Evolutionary conservation across 2,888 invertebrate species (phyloP).

Genomic region (Parochlus steinenii): DNA sequence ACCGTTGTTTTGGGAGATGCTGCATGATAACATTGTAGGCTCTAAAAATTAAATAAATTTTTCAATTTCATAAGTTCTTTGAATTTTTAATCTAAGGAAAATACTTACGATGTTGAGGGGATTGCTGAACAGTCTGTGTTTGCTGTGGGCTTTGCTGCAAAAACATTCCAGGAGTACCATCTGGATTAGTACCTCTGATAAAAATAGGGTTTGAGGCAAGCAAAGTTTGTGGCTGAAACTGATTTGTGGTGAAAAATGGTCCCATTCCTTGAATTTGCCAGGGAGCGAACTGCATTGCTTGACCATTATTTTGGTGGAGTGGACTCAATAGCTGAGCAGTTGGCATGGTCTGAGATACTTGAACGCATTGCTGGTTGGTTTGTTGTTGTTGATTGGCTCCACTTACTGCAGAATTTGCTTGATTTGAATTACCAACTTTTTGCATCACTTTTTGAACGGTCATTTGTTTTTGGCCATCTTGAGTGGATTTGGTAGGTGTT

Average conservation of each 20-base stretch:
- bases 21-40: slow-evolving; percentile 26
- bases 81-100: slow-evolving; percentile 14
- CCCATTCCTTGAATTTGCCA: slow-evolving; percentile 63
- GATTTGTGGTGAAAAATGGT: slow-evolving; percentile 55
- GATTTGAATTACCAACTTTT: slow-evolving; percentile 31
- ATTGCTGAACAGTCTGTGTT: slow-evolving; percentile 38
- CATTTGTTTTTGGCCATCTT: slow-evolving; percentile 24
- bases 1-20: slow-evolving; percentile 23
- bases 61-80: slow-evolving; percentile 4
- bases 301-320: slow-evolving; percentile 46
- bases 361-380: slow-evolving; percentile 51
- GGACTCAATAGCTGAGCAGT: slow-evolving; percentile 59
- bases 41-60: slow-evolving; percentile 17
- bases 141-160: slow-evolving; percentile 64
- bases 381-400: slow-evolving; percentile 28
- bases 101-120: slow-evolving; percentile 46
- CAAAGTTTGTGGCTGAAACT: slow-evolving; percentile 49
- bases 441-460: slow-evolving; percentile 35
- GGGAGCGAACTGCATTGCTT: slow-evolving; percentile 60
- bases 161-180: slow-evolving; percentile 57
- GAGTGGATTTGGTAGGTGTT: slow-evolving; percentile 17
- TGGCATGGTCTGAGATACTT: slow-evolving; percentile 54
- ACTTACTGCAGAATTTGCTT: slow-evolving; percentile 23
- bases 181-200: slow-evolving; percentile 64
- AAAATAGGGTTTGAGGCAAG: slow-evolving; percentile 66